Evolutionary conservation across 2,888 invertebrate species (phyloP), one percentile per base, ranked within the genome.

Genomic region (Heteromyza rotundicornis): DNA sequence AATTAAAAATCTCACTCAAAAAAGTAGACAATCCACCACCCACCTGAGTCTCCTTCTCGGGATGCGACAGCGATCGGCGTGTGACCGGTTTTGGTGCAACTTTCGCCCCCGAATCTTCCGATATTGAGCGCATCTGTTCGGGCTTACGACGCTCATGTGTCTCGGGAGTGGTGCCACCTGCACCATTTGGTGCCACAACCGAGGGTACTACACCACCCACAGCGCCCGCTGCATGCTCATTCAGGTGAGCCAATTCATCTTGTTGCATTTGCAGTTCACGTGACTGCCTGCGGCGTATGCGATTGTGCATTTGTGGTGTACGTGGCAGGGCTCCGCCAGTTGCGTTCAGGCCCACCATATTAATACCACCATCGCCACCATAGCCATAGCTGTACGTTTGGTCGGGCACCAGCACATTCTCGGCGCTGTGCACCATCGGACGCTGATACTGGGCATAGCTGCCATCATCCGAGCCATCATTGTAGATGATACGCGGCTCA

Each of bases 81-180:
- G 82, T 81, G 1, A 81, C 76, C 0, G 81, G 80, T 63, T 82
- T 82, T 5, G 73, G 64, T 12, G 70, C 70, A 22, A 70, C 53
- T 60, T 79, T 80, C 0, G 77, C 77, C 2, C 81, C 80, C 2
- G 80, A 78, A 50, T 82, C 82, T 63, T 82, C 82, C 0, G 82
- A 82, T 40, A 82, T 75, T 1, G 82, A 82, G 3, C 82, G 76
- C 82, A 82, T 80, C 55, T 81, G 76, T 61, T 82, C 82, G 1
- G 82, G 80, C 57, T 82, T 82, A 2, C 80, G 75, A 12, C 76
- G 69, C 19, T 77, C 77, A 10, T 60, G 57, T 3, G 52, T 2
- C 2, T 64, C 65, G 22, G 2, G 24, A 3, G 2, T 5, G 44
- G 57, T 65, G 51, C 63, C 75, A 59, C 56, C 55, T 24, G 44